Evolutionary conservation across 2,888 invertebrate species (phyloP), one percentile per base, ranked within the genome.

Genomic region (Candidula unifasciata): DNA sequence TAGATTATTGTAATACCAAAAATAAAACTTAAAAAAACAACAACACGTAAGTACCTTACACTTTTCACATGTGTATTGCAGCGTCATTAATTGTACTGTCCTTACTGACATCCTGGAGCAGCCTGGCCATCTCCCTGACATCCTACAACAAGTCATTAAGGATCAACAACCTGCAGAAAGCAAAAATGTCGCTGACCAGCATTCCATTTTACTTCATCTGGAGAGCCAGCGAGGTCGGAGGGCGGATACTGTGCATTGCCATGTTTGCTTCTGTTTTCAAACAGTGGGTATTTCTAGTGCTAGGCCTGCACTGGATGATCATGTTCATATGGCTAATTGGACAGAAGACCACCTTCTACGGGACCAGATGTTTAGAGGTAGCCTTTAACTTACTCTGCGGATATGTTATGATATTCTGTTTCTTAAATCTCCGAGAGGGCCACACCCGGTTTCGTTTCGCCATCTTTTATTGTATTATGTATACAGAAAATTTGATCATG

Each of bases 321-420:
- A 94, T 94, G 94, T 90, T 92, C 18, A 76, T 89, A 0, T 94
- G 94, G 94, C 90, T 94, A 73, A 91, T 93, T 87, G 93, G 93
- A 82, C 92, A 92, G 60, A 90, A 89, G 35, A 92, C 92, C 16
- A 88, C 87, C 33, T 93, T 92, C 57, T 90, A 91, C 73, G 82
- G 84, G 27, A 88, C 89, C 66, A 78, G 86, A 44, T 89, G 89
- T 66, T 89, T 88, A 60, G 93, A 91, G 79, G 92, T 92, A 85
- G 90, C 91, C 52, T 93, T 93, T 84, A 95, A 95, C 84, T 91
- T 95, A 83, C 96, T 97, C 60, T 95, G 97, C 86, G 97, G 97
- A 3, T 95, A 96, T 10, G 96, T 98, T 0, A 97, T 97, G 92
- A 95, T 97, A 71, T 97, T 98, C 93, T 97, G 97, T 5, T 97